These are phyloP conservation scores for Elanus axillaris DNA, from an alignment of 2,113 vertebrate species.

Conservation along the genomic window DNA sequence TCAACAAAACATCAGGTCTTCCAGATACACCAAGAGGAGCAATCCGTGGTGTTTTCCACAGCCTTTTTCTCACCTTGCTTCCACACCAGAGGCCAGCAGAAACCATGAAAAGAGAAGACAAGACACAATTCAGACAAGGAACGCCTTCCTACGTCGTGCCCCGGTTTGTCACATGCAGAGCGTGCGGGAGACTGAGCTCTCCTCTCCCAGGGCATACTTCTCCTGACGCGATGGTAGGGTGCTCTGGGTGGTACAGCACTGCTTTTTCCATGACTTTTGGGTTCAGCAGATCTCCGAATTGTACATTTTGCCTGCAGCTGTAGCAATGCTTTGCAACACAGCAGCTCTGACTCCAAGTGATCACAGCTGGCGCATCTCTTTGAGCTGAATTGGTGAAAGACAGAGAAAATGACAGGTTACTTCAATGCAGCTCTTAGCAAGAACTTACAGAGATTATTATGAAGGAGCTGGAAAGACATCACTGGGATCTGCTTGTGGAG, in stretches of 20 bases:
- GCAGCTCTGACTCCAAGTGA: conserved; percentile 19
- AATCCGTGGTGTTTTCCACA: background rate
- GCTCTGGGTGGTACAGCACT: background rate
- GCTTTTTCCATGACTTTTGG: background rate
- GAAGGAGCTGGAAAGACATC: conserved; percentile 46
- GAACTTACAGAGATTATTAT: conserved; percentile 36
- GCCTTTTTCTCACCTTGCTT: background rate
- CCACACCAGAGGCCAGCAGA: background rate
- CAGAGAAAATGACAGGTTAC: conserved; percentile 60
- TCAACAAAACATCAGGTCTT: background rate
- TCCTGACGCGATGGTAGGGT: fast-evolving
- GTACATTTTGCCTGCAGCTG: conserved; percentile 32
- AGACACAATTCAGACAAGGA: background rate
- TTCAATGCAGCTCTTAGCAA: conserved; percentile 42
- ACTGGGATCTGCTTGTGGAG: conserved; percentile 33
- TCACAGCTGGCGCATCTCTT: conserved; percentile 45
- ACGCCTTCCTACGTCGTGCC: fast-evolving
- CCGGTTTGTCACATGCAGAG: background rate
- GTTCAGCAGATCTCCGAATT: background rate
- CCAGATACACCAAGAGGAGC: background rate
- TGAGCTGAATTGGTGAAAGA: conserved; percentile 55
- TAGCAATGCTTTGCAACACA: background rate
- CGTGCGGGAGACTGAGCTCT: background rate
- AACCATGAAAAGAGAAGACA: background rate
- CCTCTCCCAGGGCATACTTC: background rate